Percentiles rank a stretch among this genome's conserved stretches.
Evolutionary conservation across 2,797 vertebrate genomes (phyloP).

Genomic region (Paramormyrops hopkinsi): DNA sequence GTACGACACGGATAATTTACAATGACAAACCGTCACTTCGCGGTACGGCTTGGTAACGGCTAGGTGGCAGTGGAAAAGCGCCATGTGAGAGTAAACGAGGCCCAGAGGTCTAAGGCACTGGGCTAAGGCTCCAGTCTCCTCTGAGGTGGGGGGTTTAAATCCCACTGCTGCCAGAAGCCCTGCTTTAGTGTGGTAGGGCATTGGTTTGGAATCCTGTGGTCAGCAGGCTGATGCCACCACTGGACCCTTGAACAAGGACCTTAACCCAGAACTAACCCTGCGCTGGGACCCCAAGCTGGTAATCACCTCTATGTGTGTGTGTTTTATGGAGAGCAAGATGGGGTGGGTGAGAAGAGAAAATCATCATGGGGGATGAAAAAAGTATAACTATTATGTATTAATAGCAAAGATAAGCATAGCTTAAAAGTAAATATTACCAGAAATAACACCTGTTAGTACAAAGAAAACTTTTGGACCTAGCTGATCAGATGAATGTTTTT

Average conservation of each 20-base stretch:
- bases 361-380: neutral
- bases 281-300: neutral
- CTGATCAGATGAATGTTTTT: neutral
- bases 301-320: neutral
- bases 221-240: neutral
- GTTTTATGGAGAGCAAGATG: neutral
- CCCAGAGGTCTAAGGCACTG: neutral
- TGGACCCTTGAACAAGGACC: neutral
- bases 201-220: neutral
- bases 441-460: neutral
- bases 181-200: neutral
- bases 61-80: neutral
- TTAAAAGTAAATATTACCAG: neutral
- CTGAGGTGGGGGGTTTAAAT: neutral
- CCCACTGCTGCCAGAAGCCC: neutral
- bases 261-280: neutral
- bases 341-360: neutral
- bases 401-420: neutral
- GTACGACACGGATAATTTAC: neutral
- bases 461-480: neutral
- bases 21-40: too few species aligned
- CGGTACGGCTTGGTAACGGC: neutral
- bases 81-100: neutral
- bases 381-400: neutral
- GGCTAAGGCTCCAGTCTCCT: neutral